These are phyloP conservation scores for Xyrichtys novacula DNA, from an alignment of 2,797 vertebrate species.

Conservation along the genomic window DNA sequence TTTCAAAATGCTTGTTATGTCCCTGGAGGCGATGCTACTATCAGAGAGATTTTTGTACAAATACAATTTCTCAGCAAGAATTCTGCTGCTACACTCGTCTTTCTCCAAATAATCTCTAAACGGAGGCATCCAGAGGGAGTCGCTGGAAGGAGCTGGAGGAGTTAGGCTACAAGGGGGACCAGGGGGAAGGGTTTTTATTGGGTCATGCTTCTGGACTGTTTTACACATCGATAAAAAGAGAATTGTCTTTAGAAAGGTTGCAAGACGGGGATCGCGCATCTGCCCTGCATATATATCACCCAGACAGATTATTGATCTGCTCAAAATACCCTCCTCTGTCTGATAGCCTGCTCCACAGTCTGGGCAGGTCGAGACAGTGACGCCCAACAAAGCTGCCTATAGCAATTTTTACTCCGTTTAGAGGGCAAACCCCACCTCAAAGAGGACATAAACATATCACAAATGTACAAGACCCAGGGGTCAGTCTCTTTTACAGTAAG, in stretches of 20 bases:
- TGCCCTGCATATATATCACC: constrained; percentile 42
- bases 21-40: constrained; percentile 59
- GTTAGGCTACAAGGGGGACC: not conserved
- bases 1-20: constrained; percentile 61
- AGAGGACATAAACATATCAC: not conserved
- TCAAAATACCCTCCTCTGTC: constrained; percentile 42
- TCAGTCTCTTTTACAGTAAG: not conserved
- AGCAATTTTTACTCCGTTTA: constrained; percentile 18
- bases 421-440: not conserved
- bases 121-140: constrained; percentile 29
- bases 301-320: constrained; percentile 58
- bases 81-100: constrained; percentile 13
- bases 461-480: not conserved
- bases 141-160: not conserved
- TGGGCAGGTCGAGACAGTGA: constrained; percentile 28
- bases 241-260: constrained; percentile 16
- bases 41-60: constrained; percentile 59
- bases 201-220: constrained; percentile 13
- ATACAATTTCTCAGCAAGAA: constrained; percentile 28
- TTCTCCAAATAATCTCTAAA: constrained; percentile 37
- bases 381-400: not conserved
- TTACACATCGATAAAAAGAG: constrained; percentile 25
- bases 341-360: constrained; percentile 55
- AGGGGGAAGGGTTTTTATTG: not conserved
- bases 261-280: constrained; percentile 8